A percentile compares a stretch with the other conserved stretches of the same genome.
Conservation (phyloP, 2,797 vertebrate genomes). For the Limosa lapponica region DNA sequence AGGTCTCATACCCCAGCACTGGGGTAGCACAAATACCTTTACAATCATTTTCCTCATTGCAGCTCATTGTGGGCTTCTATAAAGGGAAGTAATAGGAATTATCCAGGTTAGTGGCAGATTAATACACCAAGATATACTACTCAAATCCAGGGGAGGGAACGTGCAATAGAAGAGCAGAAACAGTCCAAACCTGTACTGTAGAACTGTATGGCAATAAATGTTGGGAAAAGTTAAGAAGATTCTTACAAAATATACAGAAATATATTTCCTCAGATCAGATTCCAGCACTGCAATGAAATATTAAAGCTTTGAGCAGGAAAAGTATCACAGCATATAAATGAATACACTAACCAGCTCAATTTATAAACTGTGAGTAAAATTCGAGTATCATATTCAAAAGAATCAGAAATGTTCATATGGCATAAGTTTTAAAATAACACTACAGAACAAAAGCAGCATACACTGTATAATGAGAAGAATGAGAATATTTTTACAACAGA, state of each 20-base stretch:
- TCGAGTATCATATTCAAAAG: constrained; percentile 4
- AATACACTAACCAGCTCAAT: background rate
- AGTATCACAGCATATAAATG: constrained; percentile 7
- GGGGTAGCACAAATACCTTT: background rate
- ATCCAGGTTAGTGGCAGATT: background rate
- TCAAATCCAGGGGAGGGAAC: background rate
- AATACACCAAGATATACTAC: background rate
- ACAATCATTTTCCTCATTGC: background rate
- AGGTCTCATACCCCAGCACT: background rate
- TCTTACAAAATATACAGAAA: constrained; percentile 15
- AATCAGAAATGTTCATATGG: background rate
- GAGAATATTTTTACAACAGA: background rate
- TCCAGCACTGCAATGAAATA: background rate
- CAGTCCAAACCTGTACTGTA: background rate
- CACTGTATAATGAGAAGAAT: background rate
- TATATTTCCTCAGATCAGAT: constrained; percentile 13
- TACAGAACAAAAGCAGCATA: background rate
- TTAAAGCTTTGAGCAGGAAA: constrained; percentile 24
- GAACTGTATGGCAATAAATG: background rate
- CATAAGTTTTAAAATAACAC: background rate
- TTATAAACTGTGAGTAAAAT: constrained; percentile 30
- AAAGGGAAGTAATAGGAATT: background rate
- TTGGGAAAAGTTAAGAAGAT: background rate
- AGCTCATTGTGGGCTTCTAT: background rate
- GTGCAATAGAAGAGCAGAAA: background rate